Evolutionary conservation across 2,888 invertebrate species (phyloP), one percentile per base, ranked within the genome.

Genomic region (Scotopteryx bipunctaria): DNA sequence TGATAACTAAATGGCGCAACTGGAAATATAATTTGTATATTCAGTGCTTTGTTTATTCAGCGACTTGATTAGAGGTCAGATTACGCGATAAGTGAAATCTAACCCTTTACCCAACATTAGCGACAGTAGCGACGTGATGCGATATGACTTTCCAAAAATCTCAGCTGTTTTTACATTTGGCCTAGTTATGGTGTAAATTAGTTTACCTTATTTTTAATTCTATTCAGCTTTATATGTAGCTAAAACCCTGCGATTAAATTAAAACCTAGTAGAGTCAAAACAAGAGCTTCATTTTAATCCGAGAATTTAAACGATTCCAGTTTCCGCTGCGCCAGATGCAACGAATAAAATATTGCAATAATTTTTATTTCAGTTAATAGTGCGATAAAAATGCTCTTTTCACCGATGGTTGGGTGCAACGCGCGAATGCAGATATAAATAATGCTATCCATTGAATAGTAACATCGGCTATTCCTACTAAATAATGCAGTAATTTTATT

Each of bases 261-360:
- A 11, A 29, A 21, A 37, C 23, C 37, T 25, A 37, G 23, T 23
- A n/a, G 27, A 40, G 17, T 25, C 31, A 31, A 36, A 41, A 40
- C 19, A 46, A 52, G 16, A 4, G 53, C 57, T 68, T 66, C 55
- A 67, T 69, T 72, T 66, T 54, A 66, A 69, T 63, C 60, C 57
- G 59, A 57, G 61, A 64, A 66, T 63, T 61, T 63, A 67, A 68
- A 66, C 64, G 65, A 54, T 61, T 57, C 50, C 64, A 44, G 59
- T 55, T 64, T 61, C 59, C 65, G 59, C 42, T 46, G 51, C 60
- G 64, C 68, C 76, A 75, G 71, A 66, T 75, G 73, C 59, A 67
- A 63, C 61, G 63, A 66, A 71, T 70, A 69, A 73, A 78, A 62
- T 72, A 72, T 73, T 64, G 66, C 71, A 66, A 72, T 76, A 64